A percentile compares a stretch with the other conserved stretches of the same genome.
Evolutionary conservation across 2,888 invertebrate species (phyloP).

Genomic region (Alcis repandata): DNA sequence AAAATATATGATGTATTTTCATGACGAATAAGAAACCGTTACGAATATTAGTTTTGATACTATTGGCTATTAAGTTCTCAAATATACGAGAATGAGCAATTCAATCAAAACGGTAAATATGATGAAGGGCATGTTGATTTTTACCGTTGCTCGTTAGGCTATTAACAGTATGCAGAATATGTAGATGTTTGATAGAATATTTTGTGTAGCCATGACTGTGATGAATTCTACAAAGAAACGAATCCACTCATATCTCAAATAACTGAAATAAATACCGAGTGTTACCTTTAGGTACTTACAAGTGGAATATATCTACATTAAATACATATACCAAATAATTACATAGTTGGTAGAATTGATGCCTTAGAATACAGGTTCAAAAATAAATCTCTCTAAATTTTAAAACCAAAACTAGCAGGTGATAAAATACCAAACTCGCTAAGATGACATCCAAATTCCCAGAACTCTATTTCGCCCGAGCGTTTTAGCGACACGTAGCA

Average conservation of each 20-base stretch:
- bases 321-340: too few species aligned
- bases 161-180: slow-evolving; percentile 29
- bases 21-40: slow-evolving; percentile 20
- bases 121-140: slow-evolving; percentile 28
- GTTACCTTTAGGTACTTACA: neutral
- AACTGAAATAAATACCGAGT: neutral
- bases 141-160: slow-evolving; percentile 30
- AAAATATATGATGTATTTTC: slow-evolving; percentile 21
- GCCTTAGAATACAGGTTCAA: too few species aligned
- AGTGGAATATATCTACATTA: too few species aligned
- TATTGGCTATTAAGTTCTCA: slow-evolving; percentile 31
- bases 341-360: too few species aligned
- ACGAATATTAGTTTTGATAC: slow-evolving; percentile 34
- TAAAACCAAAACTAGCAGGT: neutral
- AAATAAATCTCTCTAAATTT: too few species aligned
- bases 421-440: neutral
- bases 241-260: neutral
- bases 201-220: slow-evolving; percentile 1
- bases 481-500: slow-evolving; percentile 49
- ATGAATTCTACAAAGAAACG: neutral
- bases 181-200: slow-evolving; percentile 1
- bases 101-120: slow-evolving; percentile 42
- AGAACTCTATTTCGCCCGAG: slow-evolving; percentile 38
- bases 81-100: slow-evolving; percentile 27
- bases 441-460: slow-evolving; percentile 35